These are phyloP conservation scores for Caradrina kadenii DNA, from an alignment of 2,888 invertebrate genomes.

Conservation along the genomic window DNA sequence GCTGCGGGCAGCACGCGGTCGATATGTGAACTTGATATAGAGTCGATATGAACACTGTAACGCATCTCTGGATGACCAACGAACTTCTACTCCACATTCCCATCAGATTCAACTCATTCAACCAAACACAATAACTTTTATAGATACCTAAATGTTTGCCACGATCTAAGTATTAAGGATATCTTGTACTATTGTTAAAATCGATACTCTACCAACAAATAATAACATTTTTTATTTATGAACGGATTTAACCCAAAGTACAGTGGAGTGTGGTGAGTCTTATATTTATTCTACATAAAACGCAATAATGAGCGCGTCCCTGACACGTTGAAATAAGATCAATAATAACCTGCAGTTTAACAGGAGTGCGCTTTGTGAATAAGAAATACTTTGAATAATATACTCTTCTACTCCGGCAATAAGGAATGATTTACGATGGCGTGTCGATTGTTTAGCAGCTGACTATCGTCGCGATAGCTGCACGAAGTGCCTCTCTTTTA, in stretches of 20 bases:
- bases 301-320: background rate
- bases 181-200: no score
- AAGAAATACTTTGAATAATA: conserved; percentile 29
- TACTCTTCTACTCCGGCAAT: conserved; percentile 14
- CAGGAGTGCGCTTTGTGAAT: conserved; percentile 2
- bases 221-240: no score
- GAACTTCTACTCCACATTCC: conserved; percentile 18
- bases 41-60: conserved; percentile 32
- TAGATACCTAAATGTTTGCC: background rate
- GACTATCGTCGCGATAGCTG: background rate
- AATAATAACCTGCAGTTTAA: conserved; percentile 13
- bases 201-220: no score
- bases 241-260: background rate
- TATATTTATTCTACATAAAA: background rate
- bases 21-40: conserved; percentile 52
- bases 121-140: background rate
- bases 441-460: conserved; percentile 3
- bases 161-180: background rate
- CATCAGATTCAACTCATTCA: conserved; percentile 4
- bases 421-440: conserved; percentile 25
- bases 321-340: conserved; percentile 4
- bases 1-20: background rate
- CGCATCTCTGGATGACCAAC: background rate
- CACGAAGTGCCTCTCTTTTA: no score
- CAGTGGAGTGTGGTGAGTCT: background rate